These are phyloP conservation scores for Sitodiplosis mosellana DNA, from an alignment of 1,140 invertebrate genomes.

Conservation along the genomic window DNA sequence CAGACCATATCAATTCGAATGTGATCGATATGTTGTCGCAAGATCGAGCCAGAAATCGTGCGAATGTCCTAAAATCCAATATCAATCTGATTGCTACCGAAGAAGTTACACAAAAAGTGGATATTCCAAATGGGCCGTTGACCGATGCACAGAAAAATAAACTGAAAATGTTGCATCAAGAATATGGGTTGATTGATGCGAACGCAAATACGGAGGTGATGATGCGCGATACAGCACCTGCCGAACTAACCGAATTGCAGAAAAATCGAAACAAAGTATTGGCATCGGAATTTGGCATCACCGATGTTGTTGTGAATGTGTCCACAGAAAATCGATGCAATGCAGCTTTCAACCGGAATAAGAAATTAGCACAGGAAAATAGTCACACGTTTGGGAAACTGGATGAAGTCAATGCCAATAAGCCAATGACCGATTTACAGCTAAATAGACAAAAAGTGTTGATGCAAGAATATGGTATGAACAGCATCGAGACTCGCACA, in stretches of 20 bases:
- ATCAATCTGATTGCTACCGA: no score
- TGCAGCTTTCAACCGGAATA: background rate
- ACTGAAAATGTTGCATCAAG: slow-evolving; percentile 19
- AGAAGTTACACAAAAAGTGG: background rate
- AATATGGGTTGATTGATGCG: slow-evolving; percentile 10
- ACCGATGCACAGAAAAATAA: slow-evolving; percentile 23
- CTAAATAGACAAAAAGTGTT: slow-evolving; percentile 17
- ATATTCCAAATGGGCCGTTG: slow-evolving; percentile 1
- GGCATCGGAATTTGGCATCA: background rate
- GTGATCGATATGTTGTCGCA: background rate
- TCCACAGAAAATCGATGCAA: background rate
- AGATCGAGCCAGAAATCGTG: background rate
- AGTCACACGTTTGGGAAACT: background rate
- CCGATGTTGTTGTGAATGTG: background rate
- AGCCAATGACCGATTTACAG: slow-evolving; percentile 14
- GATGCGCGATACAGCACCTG: slow-evolving; percentile 5
- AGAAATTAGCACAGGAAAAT: background rate
- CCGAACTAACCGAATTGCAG: slow-evolving; percentile 7
- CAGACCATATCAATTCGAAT: slow-evolving; percentile 6
- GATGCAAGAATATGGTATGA: slow-evolving; percentile 2
- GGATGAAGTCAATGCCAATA: no score
- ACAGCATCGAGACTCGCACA: background rate
- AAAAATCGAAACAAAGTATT: slow-evolving; percentile 13
- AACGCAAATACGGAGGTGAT: slow-evolving; percentile 6
- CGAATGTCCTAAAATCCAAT: background rate